Evolutionary conservation across 2,797 vertebrate genomes (phyloP).

Genomic region (Iguana delicatissima): DNA sequence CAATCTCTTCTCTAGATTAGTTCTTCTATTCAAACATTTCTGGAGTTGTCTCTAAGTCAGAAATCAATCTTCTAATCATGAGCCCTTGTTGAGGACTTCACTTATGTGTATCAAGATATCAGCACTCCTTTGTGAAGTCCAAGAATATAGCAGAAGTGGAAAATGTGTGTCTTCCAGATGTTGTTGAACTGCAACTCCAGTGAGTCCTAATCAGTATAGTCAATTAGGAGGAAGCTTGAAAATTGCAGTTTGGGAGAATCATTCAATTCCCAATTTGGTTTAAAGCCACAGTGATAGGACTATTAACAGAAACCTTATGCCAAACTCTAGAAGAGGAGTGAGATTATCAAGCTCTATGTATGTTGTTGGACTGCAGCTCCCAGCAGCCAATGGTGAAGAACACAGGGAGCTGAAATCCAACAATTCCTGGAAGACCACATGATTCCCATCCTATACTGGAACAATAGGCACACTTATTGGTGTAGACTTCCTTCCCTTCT

Average conservation of each 20-base stretch:
- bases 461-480: neutral
- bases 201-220: no score
- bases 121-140: neutral
- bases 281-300: neutral
- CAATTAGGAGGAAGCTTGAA: no score
- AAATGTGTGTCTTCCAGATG: no score
- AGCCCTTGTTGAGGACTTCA: neutral
- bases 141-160: neutral
- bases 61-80: neutral
- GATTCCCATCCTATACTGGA: neutral
- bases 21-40: no score
- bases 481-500: neutral
- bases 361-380: neutral
- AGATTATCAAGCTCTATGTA: neutral
- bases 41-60: no score
- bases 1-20: no score
- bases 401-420: neutral
- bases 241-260: no score
- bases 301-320: neutral
- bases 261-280: no score
- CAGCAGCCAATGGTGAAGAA: neutral
- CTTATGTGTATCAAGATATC: neutral
- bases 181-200: no score
- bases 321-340: neutral
- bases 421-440: neutral